Evolutionary conservation across 2,797 vertebrate genomes (phyloP).

Genomic region (Helicolenus hilgendorfi): DNA sequence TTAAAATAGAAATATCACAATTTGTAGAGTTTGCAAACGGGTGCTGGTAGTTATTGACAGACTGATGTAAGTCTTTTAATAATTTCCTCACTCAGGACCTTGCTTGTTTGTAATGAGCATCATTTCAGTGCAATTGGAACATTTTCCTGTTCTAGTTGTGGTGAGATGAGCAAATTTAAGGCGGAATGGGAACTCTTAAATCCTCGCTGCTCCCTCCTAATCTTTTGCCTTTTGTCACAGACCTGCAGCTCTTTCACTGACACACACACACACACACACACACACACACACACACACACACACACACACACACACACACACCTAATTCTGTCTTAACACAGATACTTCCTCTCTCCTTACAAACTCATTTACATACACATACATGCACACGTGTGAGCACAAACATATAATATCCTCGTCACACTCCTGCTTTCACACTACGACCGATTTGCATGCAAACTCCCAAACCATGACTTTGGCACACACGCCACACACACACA

Average conservation of each 20-base stretch:
- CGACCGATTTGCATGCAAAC: slow-evolving; percentile 30
- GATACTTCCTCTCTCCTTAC: slow-evolving; percentile 43
- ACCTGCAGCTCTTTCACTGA: slow-evolving; percentile 51
- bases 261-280: slow-evolving; percentile 17
- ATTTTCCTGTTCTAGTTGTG: slow-evolving; percentile 25
- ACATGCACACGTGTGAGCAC: slow-evolving; percentile 46
- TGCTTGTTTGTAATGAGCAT: slow-evolving; percentile 19
- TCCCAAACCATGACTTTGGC: not conserved
- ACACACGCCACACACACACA: not conserved
- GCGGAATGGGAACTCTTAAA: slow-evolving; percentile 67
- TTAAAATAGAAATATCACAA: slow-evolving; percentile 2
- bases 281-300: slow-evolving; percentile 26
- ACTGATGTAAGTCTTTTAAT: slow-evolving; percentile 3
- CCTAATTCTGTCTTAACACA: slow-evolving; percentile 60
- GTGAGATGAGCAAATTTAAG: slow-evolving; percentile 55
- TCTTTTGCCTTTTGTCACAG: slow-evolving; percentile 76
- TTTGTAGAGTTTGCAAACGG: slow-evolving; percentile 1
- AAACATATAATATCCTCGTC: slow-evolving; percentile 48
- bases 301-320: slow-evolving; percentile 25
- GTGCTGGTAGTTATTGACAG: not conserved
- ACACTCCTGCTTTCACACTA: slow-evolving; percentile 4
- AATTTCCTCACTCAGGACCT: not conserved
- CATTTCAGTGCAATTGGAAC: slow-evolving; percentile 17
- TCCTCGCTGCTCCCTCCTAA: slow-evolving; percentile 66
- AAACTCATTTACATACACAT: slow-evolving; percentile 63